Evolutionary conservation across 2,888 invertebrate species (phyloP).

Genomic region (Steinernema carpocapsae): DNA sequence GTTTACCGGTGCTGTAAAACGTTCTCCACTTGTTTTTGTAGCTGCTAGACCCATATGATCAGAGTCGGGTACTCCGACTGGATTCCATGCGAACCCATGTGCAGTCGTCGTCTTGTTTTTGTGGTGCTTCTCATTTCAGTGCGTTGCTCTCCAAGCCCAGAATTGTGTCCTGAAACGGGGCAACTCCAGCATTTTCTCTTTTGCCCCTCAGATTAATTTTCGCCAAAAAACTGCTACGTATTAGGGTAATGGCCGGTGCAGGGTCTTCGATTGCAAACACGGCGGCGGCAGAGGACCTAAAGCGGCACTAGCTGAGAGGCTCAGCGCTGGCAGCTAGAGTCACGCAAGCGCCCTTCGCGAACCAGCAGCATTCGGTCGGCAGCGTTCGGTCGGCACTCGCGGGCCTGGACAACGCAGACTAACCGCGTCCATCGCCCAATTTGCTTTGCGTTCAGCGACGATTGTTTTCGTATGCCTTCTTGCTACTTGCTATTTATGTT

Average conservation of each 20-base stretch:
- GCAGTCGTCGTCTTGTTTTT: no score
- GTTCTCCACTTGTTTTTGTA: no score
- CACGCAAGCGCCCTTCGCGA: slow-evolving; percentile 24
- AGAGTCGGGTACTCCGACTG: no score
- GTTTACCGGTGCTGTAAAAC: no score
- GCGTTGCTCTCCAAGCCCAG: no score
- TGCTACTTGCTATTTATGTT: slow-evolving; percentile 9
- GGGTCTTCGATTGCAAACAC: neutral
- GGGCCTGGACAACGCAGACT: neutral
- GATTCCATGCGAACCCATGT: no score
- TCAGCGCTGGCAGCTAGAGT: slow-evolving; percentile 28
- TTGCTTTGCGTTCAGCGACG: neutral
- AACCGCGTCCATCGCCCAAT: slow-evolving; percentile 22
- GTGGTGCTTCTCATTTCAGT: no score
- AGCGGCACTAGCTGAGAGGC: slow-evolving; percentile 4
- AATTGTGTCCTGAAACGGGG: no score
- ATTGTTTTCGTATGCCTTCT: slow-evolving; percentile 20
- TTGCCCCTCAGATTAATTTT: no score
- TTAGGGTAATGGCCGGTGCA: slow-evolving; percentile 25
- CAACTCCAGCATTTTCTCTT: no score
- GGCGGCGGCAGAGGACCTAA: neutral
- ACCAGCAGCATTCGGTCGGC: neutral
- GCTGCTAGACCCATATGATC: no score
- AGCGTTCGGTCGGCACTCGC: slow-evolving; percentile 25
- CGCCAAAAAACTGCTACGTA: no score